Conservation (phyloP, 2,888 invertebrate genomes). For the Lepidocyrtoides sp. region DNA sequence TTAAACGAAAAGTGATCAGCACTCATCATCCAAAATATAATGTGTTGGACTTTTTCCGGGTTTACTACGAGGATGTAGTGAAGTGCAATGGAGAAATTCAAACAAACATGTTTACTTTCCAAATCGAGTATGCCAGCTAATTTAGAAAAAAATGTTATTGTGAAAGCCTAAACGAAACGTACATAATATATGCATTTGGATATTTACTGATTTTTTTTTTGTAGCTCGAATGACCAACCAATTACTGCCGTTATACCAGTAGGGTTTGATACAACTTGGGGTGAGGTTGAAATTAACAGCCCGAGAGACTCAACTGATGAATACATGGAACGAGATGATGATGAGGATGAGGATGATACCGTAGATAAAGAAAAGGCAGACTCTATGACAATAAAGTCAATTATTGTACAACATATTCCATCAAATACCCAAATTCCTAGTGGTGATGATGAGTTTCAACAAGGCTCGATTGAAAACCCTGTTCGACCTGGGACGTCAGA, state of each 20-base stretch:
- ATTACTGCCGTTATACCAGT: neutral
- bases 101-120: slow-evolving; percentile 13
- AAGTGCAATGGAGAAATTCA: slow-evolving; percentile 16
- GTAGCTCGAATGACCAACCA: neutral
- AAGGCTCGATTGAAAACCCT: too few species aligned
- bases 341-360: neutral
- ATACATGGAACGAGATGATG: slow-evolving; percentile 26
- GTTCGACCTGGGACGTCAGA: too few species aligned
- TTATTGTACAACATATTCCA: too few species aligned
- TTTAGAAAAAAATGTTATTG: neutral
- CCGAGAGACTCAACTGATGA: slow-evolving; percentile 35
- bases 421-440: too few species aligned
- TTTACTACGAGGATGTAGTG: slow-evolving; percentile 33
- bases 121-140: slow-evolving; percentile 11
- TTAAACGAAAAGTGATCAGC: neutral
- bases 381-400: neutral
- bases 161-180: too few species aligned
- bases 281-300: slow-evolving; percentile 6
- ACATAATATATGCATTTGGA: too few species aligned
- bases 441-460: too few species aligned
- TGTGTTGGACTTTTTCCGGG: slow-evolving; percentile 56
- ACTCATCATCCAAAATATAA: slow-evolving; percentile 61
- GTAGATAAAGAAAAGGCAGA: neutral
- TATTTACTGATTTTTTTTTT: too few species aligned
- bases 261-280: slow-evolving; percentile 16